phyloP scores from a whole-genome alignment of 1,140 invertebrate species.

The Lamellibrachia luymesi region DNA sequence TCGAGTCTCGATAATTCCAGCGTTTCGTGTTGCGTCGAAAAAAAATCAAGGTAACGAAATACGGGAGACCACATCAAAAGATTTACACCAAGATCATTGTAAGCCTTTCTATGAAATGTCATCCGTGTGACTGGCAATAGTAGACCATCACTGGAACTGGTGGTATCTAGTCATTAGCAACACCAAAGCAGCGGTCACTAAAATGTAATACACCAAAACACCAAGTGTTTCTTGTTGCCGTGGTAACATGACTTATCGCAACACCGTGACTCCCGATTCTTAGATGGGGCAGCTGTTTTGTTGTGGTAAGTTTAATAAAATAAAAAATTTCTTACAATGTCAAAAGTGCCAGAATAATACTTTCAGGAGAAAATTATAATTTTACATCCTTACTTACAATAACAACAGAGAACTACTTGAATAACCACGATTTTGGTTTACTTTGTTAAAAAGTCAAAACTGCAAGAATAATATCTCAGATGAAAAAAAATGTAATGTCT shows the following conservation, averaged over 20 bases:
- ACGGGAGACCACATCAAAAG: background rate
- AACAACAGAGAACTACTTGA: background rate
- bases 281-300: background rate
- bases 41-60: background rate
- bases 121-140: background rate
- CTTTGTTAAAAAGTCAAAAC: background rate
- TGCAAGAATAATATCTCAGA: background rate
- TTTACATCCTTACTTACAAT: background rate
- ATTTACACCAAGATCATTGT: background rate
- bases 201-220: background rate
- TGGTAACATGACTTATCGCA: background rate
- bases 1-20: background rate
- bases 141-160: background rate
- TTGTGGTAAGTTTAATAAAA: background rate
- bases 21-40: background rate
- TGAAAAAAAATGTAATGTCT: background rate
- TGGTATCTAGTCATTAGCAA: background rate
- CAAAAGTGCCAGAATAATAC: background rate
- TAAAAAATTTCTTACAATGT: background rate
- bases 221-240: background rate
- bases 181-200: background rate
- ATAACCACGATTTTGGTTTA: background rate
- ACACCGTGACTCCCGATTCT: background rate
- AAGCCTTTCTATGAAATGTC: background rate
- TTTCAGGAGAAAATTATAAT: background rate